These are phyloP conservation scores for Lordiphosa mommai DNA, from an alignment of 1,140 invertebrate genomes.

Conservation along the genomic window DNA sequence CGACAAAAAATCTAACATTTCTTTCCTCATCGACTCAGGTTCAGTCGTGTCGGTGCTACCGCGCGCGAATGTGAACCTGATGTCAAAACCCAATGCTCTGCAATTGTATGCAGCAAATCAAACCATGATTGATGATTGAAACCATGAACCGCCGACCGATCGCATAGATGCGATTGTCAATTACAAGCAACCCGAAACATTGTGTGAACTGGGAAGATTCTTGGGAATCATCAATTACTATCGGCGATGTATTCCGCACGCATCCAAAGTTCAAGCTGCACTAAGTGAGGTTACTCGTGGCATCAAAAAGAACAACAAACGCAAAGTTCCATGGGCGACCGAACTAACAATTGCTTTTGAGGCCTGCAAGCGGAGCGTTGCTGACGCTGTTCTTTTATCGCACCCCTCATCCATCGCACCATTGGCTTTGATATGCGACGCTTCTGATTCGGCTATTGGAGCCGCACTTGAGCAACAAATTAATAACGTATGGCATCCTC, in stretches of 20 bases:
- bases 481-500: slow-evolving; percentile 51
- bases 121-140: no score
- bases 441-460: background rate
- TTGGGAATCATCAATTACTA: slow-evolving; percentile 3
- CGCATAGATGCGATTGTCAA: background rate
- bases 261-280: background rate
- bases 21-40: no score
- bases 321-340: background rate
- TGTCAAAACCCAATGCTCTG: no score
- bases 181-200: background rate
- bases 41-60: no score
- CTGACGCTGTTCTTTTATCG: background rate
- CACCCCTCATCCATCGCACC: background rate
- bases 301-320: slow-evolving; percentile 1
- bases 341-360: background rate
- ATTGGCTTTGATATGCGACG: background rate
- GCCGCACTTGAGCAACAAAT: slow-evolving; percentile 72
- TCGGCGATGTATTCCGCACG: background rate
- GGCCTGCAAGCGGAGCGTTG: background rate
- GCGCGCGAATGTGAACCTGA: no score
- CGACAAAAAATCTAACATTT: no score
- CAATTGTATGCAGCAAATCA: no score
- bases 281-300: background rate
- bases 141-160: background rate
- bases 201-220: background rate